Conservation (phyloP, 2,888 invertebrate species). For the Drosophila tanythrix region DNA sequence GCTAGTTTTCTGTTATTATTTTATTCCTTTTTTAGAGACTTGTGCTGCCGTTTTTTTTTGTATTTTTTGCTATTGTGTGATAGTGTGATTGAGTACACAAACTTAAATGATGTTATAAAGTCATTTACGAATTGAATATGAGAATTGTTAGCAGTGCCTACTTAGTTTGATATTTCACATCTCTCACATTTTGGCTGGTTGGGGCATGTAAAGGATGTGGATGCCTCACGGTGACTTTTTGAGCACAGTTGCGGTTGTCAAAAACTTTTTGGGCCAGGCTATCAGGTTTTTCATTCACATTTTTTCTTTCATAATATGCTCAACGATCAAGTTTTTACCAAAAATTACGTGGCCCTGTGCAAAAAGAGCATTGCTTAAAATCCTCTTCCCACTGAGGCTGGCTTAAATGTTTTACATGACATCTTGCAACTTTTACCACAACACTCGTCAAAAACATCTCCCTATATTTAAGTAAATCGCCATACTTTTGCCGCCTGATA, state of each 20-base stretch:
- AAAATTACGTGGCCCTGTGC: conserved; percentile 74
- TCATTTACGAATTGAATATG: not conserved
- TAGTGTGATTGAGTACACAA: not conserved
- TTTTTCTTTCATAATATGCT: conserved; percentile 67
- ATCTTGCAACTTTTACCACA: conserved; percentile 56
- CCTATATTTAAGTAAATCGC: not conserved
- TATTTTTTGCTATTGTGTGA: not conserved
- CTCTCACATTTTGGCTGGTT: not conserved
- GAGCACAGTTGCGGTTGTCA: conserved; percentile 17
- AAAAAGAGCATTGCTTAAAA: not conserved
- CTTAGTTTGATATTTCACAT: not conserved
- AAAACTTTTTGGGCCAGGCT: conserved; percentile 55
- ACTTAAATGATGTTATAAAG: not conserved
- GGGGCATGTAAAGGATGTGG: conserved; percentile 9
- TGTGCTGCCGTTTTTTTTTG: too few relatives aligned
- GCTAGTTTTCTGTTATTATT: not conserved
- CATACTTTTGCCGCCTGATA: too few relatives aligned
- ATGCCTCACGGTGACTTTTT: conserved; percentile 18
- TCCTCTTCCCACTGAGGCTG: conserved; percentile 13
- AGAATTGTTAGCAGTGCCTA: not conserved
- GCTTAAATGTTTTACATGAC: conserved; percentile 58
- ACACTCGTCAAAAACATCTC: not conserved
- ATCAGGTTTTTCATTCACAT: conserved; percentile 61
- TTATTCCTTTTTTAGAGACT: not conserved
- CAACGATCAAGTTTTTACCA: conserved; percentile 72